These are phyloP conservation scores for Apamea sordens DNA, from an alignment of 2,888 invertebrate species.

Conservation along the genomic window DNA sequence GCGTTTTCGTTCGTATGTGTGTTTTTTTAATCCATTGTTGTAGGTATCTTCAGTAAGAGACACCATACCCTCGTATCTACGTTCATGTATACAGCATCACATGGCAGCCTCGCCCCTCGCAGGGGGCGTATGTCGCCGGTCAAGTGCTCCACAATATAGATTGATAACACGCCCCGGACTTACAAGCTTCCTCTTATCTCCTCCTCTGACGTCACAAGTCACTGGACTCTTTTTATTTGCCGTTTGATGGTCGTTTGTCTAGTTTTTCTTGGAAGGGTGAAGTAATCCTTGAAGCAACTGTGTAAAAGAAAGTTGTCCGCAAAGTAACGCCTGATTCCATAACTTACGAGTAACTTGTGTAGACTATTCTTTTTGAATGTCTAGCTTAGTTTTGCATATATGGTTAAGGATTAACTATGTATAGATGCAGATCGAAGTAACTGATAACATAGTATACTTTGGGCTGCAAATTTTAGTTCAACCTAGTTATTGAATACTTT, in stretches of 20 bases:
- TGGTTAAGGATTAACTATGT: neutral
- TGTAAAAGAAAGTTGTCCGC: neutral
- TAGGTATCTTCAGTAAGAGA: neutral
- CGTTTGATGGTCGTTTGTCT: conserved; percentile 34
- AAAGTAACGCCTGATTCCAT: neutral
- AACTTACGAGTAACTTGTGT: neutral
- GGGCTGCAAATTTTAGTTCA: too few species aligned
- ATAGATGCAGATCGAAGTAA: neutral
- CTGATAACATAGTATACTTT: neutral
- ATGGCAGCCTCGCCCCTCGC: conserved; percentile 35
- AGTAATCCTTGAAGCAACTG: neutral
- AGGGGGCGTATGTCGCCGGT: conserved; percentile 60
- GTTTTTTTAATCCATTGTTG: neutral
- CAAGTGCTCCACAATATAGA: conserved; percentile 63
- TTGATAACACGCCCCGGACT: conserved; percentile 66
- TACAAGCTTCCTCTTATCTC: conserved; percentile 62
- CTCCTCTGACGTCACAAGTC: conserved; percentile 46
- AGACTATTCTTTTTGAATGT: neutral
- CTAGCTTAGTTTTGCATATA: neutral
- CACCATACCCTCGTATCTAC: conserved; percentile 18
- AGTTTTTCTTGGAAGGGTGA: conserved; percentile 27
- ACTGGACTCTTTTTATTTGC: conserved; percentile 50
- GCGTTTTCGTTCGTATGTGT: neutral
- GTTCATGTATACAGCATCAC: conserved; percentile 44
- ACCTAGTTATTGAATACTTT: neutral